Base-by-base conservation (phyloP, 2,797 vertebrate genomes). In the Hafferia zeledoni region DNA sequence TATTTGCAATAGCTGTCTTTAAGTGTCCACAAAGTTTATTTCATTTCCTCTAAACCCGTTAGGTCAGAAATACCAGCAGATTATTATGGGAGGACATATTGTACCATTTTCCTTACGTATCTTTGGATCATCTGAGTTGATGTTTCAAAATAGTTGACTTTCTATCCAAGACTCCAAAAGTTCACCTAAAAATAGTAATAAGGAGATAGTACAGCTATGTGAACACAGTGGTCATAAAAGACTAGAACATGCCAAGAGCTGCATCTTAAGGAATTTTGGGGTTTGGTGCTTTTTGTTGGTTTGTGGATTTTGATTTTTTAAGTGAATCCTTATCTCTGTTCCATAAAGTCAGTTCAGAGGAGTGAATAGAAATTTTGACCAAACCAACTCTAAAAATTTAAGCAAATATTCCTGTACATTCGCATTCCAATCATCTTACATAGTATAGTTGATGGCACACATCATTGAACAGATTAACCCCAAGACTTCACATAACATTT, bases 121-220 rank as follows among this genome's bases (percentile, higher is more conserved):
- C 61, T 67, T 47, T 61, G n/a, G 15, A 68, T 56, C 28, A 56
- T 68, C 59, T 28, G n/a, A 84, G 67, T 4, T 56, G 24, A 22
- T n/a, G 17, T 82, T 77, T 90, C 37, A 22, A 46, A 68, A 43
- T n/a, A 49, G 20, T 31, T 82, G 39, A 67, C 14, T 23, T 83
- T 35, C 19, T 28, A 63, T 65, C 71, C 67, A 55, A 50, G 35
- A 70, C 19, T 52, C 69, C 16, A 57, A 65, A 20, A 60, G 10
- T 71, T 94, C 63, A 71, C 44, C n/a, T 67, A 63, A 70, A 84
- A 72, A 83, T 53, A 72, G 41, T 52, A 59, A 17, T 43, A 46
- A 78, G 18, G 30, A 61, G 44, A 56, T 28, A 49, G n/a, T 11
- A 65, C 39, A 67, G 35, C 57, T 39, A 13, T 15, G 23, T 50